Evolutionary conservation across 2,888 invertebrate genomes (phyloP).

Genomic region (Tyria jacobaeae): DNA sequence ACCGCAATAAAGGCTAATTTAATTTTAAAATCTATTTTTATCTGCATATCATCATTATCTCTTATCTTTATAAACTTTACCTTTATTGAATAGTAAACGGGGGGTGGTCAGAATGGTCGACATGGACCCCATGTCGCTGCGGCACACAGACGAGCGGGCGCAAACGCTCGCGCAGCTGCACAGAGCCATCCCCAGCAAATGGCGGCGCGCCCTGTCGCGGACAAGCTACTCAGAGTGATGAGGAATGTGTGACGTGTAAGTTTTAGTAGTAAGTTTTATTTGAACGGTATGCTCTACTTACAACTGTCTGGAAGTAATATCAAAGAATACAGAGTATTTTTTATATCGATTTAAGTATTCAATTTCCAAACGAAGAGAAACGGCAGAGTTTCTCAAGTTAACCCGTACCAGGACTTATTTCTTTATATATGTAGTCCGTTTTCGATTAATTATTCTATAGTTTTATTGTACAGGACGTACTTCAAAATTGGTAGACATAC

Average conservation of each 20-base stretch:
- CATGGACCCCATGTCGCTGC: constrained; percentile 95
- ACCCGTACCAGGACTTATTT: too few relatives aligned
- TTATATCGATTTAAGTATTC: too few relatives aligned
- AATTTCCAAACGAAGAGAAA: too few relatives aligned
- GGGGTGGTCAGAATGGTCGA: constrained; percentile 96
- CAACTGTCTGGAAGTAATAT: not conserved
- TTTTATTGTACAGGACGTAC: too few relatives aligned
- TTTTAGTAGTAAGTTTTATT: not conserved
- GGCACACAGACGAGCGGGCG: constrained; percentile 90
- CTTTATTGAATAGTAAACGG: constrained; percentile 92
- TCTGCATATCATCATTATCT: too few relatives aligned
- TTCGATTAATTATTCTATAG: too few relatives aligned
- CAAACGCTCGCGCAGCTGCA: constrained; percentile 93
- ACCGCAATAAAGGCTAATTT: too few relatives aligned
- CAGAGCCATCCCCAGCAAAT: constrained; percentile 95
- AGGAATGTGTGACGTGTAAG: constrained; percentile 91
- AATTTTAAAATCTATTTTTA: too few relatives aligned
- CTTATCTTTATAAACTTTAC: too few relatives aligned
- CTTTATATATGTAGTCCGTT: too few relatives aligned
- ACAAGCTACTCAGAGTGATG: constrained; percentile 91
- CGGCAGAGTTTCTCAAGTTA: too few relatives aligned
- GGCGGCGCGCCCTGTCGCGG: constrained; percentile 96
- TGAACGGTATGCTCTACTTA: not conserved
- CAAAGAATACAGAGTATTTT: not conserved
- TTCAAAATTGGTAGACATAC: too few relatives aligned